A percentile compares a stretch with the other conserved stretches of the same genome.
phyloP scores from a whole-genome alignment of 1,140 invertebrate species.

The Panagrolaimus sp. region DNA sequence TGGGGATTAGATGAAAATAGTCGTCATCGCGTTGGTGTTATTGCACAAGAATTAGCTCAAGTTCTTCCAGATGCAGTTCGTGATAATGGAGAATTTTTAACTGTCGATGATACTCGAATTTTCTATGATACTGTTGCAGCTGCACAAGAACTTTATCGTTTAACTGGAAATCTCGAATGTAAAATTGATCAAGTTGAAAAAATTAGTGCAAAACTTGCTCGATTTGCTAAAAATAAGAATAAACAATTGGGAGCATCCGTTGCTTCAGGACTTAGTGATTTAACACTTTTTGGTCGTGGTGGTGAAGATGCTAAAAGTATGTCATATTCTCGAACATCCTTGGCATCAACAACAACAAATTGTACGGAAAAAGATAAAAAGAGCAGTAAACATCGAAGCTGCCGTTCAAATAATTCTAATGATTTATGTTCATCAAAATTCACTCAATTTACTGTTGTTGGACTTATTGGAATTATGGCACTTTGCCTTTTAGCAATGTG shows the following conservation, averaged over 20 bases:
- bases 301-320: background rate
- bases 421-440: conserved; percentile 35
- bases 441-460: conserved; percentile 43
- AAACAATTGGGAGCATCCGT: conserved; percentile 28
- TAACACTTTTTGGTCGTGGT: conserved; percentile 11
- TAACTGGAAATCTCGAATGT: conserved; percentile 45
- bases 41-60: conserved; percentile 84
- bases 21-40: conserved; percentile 66
- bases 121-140: conserved; percentile 53
- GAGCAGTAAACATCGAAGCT: background rate
- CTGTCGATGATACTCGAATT: conserved; percentile 48
- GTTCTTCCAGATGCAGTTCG: conserved; percentile 83
- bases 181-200: conserved; percentile 51
- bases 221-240: conserved; percentile 25
- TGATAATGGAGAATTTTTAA: conserved; percentile 61
- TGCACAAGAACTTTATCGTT: conserved; percentile 41
- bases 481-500: conserved; percentile 44
- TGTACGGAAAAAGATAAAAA: background rate
- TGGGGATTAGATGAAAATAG: conserved; percentile 68
- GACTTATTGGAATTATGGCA: conserved; percentile 39
- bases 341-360: conserved; percentile 3
- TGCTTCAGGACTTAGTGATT: conserved; percentile 31
- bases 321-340: background rate
- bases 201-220: conserved; percentile 30
- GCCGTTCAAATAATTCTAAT: conserved; percentile 18